Base-by-base conservation (phyloP, 2,888 invertebrate species). In the Cabera pusaria region DNA sequence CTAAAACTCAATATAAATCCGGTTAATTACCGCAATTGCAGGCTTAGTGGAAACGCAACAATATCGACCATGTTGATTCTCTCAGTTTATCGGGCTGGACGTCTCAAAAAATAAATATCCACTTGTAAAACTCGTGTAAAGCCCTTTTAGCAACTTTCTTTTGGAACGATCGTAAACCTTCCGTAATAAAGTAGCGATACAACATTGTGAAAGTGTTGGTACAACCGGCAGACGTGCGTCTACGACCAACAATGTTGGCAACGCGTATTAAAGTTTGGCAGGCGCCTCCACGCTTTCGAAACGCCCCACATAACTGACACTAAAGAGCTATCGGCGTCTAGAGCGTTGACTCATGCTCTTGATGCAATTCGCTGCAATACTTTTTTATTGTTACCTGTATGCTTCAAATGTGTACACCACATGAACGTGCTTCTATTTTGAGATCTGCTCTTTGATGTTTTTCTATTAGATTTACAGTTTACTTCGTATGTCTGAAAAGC, bases 191-290 rank as follows among this genome's bases (percentile, higher is more conserved):
- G 33, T 27, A 6, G 19, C 27, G 19, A 28, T 27, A 19, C 18
- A 35, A 53, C 44, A 41, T 72, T 71, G 74, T 72, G 72, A 72
- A 72, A 72, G 72, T 66, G 55, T 50, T 53, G 53, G 57, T 56
- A 53, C 31, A 38, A 44, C 14, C 8, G 31, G 37, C 20, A 28
- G 19, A 54, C 52, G 56, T 54, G 53, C 50, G 56, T 58, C 56
- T 55, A 51, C 49, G 48, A 50, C 57, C 47, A 51, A 61, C 60
- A 61, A 59, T 56, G 68, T 79, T 79, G 79, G 71, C 81, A 77
- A 62, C 56, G 59, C 61, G 54, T 63, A 65, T 70, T 69, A 67
- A 72, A 78, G 67, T 77, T 80, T 79, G 81, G 83, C 83, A 78
- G 79, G 66, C 73, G 73, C 71, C 63, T 42, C 17, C 25, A 59